These are phyloP conservation scores for Drosophila robusta DNA, from an alignment of 2,888 invertebrate genomes.

Conservation along the genomic window DNA sequence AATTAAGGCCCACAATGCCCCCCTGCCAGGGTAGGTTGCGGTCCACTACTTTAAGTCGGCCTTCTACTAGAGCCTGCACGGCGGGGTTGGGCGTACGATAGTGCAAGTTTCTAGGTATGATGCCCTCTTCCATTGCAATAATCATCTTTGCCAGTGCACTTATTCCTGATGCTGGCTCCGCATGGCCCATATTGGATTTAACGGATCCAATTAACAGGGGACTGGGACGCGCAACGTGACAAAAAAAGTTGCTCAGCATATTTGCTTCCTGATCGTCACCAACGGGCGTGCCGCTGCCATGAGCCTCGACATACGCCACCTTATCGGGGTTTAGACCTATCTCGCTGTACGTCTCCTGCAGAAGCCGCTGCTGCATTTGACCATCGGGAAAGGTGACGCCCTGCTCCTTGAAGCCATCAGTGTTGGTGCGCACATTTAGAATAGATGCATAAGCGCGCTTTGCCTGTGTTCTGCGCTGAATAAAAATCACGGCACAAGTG, in stretches of 20 bases:
- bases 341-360: conserved; percentile 94
- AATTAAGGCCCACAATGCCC: conserved; percentile 96
- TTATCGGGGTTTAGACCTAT: conserved; percentile 92
- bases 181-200: conserved; percentile 99
- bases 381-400: conserved; percentile 95
- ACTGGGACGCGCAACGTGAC: conserved; percentile 88
- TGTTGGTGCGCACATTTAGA: conserved; percentile 95
- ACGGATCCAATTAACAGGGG: conserved; percentile 98
- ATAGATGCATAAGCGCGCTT: conserved; percentile 94
- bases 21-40: conserved; percentile 94
- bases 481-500: conserved; percentile 92
- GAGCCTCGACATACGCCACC: conserved; percentile 97
- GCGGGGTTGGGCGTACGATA: conserved; percentile 94
- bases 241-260: conserved; percentile 95
- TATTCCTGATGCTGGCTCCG: conserved; percentile 96
- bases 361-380: conserved; percentile 91
- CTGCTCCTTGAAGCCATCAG: conserved; percentile 96
- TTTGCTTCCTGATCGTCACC: conserved; percentile 99
- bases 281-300: conserved; percentile 98
- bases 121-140: conserved; percentile 95
- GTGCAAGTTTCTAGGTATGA: conserved; percentile 96
- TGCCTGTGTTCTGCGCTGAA: conserved; percentile 92
- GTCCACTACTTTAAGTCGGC: conserved; percentile 95
- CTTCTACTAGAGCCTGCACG: conserved; percentile 95
- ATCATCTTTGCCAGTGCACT: conserved; percentile 97